Base-by-base conservation (phyloP, 1,140 invertebrate genomes). In the Ceratina calcarata region DNA sequence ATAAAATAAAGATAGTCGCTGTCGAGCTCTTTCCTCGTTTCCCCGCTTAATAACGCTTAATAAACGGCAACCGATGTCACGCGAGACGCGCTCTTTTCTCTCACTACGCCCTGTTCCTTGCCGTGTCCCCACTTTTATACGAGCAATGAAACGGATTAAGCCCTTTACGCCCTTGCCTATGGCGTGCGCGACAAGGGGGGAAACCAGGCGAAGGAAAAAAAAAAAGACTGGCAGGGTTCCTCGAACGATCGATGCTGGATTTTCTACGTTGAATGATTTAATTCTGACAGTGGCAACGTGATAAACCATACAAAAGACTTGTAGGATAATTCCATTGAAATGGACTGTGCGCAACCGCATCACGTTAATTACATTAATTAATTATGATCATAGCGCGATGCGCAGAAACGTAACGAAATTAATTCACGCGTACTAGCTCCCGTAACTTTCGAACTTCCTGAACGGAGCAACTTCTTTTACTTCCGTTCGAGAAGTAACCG, bases 1-100 rank as follows among this genome's bases (percentile, higher is more conserved):
- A 90, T 88, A 90, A 90, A 91, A 90, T 90, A 90, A 89, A 90
- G 89, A 91, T 86, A 86, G 77, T 70, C 78, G 67, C 78, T 81
- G 85, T 86, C 84, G 66, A 69, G 60, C 74, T 74, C 73, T 61
- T 84, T 85, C 78, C 83, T 68, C 72, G 66, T 80, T 73, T 79
- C 85, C 37, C 82, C 89, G 87, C 85, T 89, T 90, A 90, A 90
- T 90, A 90, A 90, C 87, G 86, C 81, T 88, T 88, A 90, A 87
- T 90, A 91, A 91, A 86, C 78, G 78, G 55, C 74, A 82, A 86
- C 77, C 84, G 78, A 84, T 83, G 84, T 75, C 76, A 86, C 78
- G 75, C 75, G 84, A 80, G 76, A 78, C 60, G 62, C 78, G 55
- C 57, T 45, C 45, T 49, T 24, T 53, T 18, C 73, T 32, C n/a